These are phyloP conservation scores for Drosophila mulleri DNA, from an alignment of 2,888 invertebrate species.

Conservation along the genomic window DNA sequence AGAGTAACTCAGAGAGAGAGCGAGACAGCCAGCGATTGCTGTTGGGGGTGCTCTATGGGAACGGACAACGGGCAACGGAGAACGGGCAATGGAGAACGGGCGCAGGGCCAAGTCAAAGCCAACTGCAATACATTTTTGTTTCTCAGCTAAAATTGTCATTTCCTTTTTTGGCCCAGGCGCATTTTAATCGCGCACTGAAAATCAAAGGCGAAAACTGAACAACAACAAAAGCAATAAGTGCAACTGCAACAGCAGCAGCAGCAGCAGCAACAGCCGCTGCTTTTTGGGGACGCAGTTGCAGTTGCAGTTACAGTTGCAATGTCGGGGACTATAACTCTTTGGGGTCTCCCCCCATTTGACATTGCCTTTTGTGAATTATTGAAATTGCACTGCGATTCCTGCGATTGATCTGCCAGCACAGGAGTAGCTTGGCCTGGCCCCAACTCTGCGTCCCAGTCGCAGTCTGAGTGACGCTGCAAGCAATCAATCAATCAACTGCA, in stretches of 20 bases:
- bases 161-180: slow-evolving; percentile 66
- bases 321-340: slow-evolving; percentile 53
- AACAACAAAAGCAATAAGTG: slow-evolving; percentile 30
- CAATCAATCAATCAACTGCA: slow-evolving; percentile 74
- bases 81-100: slow-evolving; percentile 18
- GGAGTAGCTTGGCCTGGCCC: slow-evolving; percentile 3
- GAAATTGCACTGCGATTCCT: slow-evolving; percentile 70
- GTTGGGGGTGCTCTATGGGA: slow-evolving; percentile 60
- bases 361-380: slow-evolving; percentile 78
- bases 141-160: slow-evolving; percentile 62
- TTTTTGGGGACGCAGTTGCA: slow-evolving; percentile 44
- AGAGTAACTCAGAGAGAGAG: neutral
- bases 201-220: slow-evolving; percentile 62
- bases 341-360: slow-evolving; percentile 50
- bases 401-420: slow-evolving; percentile 61
- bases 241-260: slow-evolving; percentile 12
- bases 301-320: slow-evolving; percentile 40
- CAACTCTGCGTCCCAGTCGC: slow-evolving; percentile 1
- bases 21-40: slow-evolving; percentile 22
- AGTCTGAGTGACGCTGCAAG: slow-evolving; percentile 50
- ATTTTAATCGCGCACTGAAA: slow-evolving; percentile 63
- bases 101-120: slow-evolving; percentile 5
- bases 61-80: slow-evolving; percentile 4
- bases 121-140: slow-evolving; percentile 20
- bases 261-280: slow-evolving; percentile 15